phyloP scores from a whole-genome alignment of 2,113 vertebrate species.

The Myocastor coypus region DNA sequence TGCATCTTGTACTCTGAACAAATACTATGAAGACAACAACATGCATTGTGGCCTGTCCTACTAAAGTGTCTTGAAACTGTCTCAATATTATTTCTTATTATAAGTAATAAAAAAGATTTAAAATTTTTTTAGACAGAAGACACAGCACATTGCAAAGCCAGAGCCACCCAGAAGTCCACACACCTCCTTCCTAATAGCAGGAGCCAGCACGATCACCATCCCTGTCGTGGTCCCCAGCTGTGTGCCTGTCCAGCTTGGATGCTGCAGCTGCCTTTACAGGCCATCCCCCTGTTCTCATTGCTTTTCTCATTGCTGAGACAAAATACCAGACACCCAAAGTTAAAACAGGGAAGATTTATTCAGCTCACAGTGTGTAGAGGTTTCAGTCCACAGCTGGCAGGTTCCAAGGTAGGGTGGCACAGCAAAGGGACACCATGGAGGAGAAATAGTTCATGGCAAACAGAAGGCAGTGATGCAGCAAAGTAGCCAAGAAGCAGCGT shows the following conservation, averaged over 20 bases:
- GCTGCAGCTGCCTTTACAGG: too few relatives aligned
- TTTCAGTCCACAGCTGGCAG: not conserved
- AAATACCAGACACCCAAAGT: not conserved
- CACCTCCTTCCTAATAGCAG: too few relatives aligned
- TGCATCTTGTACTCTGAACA: too few relatives aligned
- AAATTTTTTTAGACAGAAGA: not conserved
- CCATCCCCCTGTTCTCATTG: not conserved
- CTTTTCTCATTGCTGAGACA: not conserved
- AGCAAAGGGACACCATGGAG: not conserved
- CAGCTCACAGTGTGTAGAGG: not conserved
- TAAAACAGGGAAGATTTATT: not conserved
- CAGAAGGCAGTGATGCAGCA: not conserved
- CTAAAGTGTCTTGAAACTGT: too few relatives aligned
- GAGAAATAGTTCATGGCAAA: not conserved
- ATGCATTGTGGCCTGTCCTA: too few relatives aligned
- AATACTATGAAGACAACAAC: too few relatives aligned
- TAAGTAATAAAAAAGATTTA: too few relatives aligned
- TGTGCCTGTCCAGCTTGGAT: too few relatives aligned
- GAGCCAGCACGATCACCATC: too few relatives aligned
- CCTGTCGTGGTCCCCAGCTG: too few relatives aligned
- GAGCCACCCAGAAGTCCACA: too few relatives aligned
- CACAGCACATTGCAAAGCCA: not conserved
- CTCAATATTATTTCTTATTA: too few relatives aligned
- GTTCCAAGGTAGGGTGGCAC: not conserved
- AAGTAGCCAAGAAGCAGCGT: not conserved